Conservation (phyloP, 2,888 invertebrate genomes). For the Onchidella celtica region DNA sequence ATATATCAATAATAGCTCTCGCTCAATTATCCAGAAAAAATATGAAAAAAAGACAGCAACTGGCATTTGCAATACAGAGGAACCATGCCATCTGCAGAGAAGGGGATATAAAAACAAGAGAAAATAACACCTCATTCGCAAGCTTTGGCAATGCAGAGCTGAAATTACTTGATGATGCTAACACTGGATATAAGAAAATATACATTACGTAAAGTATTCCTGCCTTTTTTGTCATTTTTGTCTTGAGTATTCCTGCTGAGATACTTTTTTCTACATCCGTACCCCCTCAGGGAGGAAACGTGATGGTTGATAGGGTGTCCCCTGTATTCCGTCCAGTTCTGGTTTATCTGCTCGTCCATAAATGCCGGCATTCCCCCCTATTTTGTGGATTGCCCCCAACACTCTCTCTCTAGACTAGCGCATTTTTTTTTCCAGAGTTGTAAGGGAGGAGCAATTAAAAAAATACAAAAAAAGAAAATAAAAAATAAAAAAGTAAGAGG, state of each 20-base stretch:
- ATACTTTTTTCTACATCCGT: background rate
- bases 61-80: background rate
- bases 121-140: background rate
- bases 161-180: background rate
- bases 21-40: background rate
- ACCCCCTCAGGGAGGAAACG: constrained; percentile 38
- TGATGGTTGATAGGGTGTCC: background rate
- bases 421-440: background rate
- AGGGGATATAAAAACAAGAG: background rate
- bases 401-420: constrained; percentile 33
- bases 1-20: background rate
- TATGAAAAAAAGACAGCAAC: too few species aligned
- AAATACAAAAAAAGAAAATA: too few species aligned
- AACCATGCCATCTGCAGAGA: background rate
- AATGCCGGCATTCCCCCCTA: constrained; percentile 46
- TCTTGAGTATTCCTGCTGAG: background rate
- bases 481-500: too few species aligned
- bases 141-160: background rate
- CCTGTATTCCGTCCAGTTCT: constrained; percentile 38
- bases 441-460: background rate
- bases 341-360: constrained; percentile 28
- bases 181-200: background rate
- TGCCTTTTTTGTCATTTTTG: background rate
- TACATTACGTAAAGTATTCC: background rate
- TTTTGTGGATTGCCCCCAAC: constrained; percentile 37